Evolutionary conservation across 1,140 invertebrate genomes (phyloP), one percentile per base, ranked within the genome.

Genomic region (Leptinotarsa defecta): DNA sequence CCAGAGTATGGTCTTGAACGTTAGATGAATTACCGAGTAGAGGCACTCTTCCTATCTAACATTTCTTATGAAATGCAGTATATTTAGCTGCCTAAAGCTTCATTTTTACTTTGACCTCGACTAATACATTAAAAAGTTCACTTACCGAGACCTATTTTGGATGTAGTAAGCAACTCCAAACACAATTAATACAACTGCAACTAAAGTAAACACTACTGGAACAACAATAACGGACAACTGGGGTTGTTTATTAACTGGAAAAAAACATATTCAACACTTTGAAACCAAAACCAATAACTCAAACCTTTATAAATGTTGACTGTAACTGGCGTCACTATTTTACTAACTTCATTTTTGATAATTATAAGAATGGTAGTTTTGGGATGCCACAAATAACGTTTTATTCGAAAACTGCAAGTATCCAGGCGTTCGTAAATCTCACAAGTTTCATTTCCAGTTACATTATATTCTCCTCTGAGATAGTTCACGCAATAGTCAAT

Each of bases 151-250:
- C 75, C 91, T 88, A 81, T 91, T 94, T 82, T 95, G 93, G 48
- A 94, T 87, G 78, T 94, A 95, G 84, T 94, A 95, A 0, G 94
- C 93, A 5, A 95, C 90, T 15, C 94, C 94, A 86, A 95, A 95
- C 57, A 96, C 90, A 48, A 96, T 91, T 34, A 94, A 83, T 13
- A 95, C 93, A 13, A 95, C 89, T 3, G 94, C 94, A 3, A 93
- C 88, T 49, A 94, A 86, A 69, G 92, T 92, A 83, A 93, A 95
- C 4, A 90, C 88, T 15, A 96, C 91, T 15, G 94, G 94, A 1
- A 96, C 93, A 52, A 95, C 90, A 2, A 96, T 94, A 2, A 96
- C 93, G 0, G 94, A 95, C 70, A 96, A 85, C 81, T 95, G 94
- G 1, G 93, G 89, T 79, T 94, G 92, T 64, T 90, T 90, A 52